A percentile compares a stretch with the other conserved stretches of the same genome.
Evolutionary conservation across 2,888 invertebrate genomes (phyloP).

Genomic region (Hoplodrina blanda): DNA sequence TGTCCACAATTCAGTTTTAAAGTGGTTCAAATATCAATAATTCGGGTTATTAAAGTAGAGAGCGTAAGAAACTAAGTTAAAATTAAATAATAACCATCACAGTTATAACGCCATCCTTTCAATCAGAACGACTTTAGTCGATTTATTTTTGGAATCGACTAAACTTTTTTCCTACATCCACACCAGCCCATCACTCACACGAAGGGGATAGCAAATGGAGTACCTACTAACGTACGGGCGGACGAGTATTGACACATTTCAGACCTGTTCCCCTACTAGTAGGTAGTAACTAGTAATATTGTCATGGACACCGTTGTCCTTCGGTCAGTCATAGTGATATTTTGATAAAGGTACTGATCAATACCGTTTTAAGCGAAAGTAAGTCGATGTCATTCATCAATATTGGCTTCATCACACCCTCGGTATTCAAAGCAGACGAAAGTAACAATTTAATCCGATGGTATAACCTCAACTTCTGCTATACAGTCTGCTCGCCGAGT

Average conservation of each 20-base stretch:
- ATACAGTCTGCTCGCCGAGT: slow-evolving; percentile 22
- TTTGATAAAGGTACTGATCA: neutral
- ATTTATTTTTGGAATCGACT: slow-evolving; percentile 31
- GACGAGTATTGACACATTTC: neutral
- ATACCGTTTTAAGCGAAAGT: too few relatives aligned
- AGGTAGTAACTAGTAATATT: too few relatives aligned
- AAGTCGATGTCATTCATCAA: neutral
- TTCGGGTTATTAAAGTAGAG: neutral
- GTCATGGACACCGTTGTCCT: neutral
- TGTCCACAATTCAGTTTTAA: slow-evolving; percentile 6
- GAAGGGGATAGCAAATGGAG: slow-evolving; percentile 17
- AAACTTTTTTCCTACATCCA: slow-evolving; percentile 53
- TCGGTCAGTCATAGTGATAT: neutral
- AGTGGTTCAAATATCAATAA: neutral
- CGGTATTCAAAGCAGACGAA: slow-evolving; percentile 18
- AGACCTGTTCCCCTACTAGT: neutral
- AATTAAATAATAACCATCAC: slow-evolving; percentile 28
- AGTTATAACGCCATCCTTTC: slow-evolving; percentile 4
- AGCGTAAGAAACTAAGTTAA: slow-evolving; percentile 13
- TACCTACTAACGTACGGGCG: neutral
- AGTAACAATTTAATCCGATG: neutral
- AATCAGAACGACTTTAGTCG: slow-evolving; percentile 20
- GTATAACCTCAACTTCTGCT: slow-evolving; percentile 14
- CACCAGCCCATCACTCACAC: slow-evolving; percentile 29
- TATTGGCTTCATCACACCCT: neutral